Base-by-base conservation (phyloP, 2,888 invertebrate species). In the Imbricaverruca yamaguchii region DNA sequence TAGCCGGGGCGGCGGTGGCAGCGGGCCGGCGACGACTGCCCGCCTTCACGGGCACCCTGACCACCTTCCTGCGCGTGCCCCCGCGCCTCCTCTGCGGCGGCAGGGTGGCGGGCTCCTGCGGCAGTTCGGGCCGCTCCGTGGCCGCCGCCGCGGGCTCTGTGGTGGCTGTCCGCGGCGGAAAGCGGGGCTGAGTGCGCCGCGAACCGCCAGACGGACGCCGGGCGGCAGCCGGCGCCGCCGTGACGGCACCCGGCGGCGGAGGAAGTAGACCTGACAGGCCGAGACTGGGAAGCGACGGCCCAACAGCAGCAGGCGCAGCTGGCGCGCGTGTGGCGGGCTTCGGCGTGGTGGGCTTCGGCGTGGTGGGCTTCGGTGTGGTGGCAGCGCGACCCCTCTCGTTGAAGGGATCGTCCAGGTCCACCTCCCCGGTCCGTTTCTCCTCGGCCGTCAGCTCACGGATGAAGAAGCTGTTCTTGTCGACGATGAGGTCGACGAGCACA, bases 381-480 rank as follows among this genome's bases (percentile, higher is more conserved):
- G 39, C 39, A 39, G 39, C 39, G 0, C 74, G 15, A 53, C n/a
- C 18, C 57, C 57, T 78, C 78, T 78, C 78, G 12, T 57, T 13
- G 25, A 78, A 78, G 4, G 78, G 78, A 13, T 78, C 78, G n/a
- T n/a, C 57, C 56, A 78, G 23, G 15, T 78, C 57, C 12, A 78
- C 78, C 25, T 23, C 6, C 23, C 78, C 78, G 6, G 56, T 78
- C 13, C 11, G 21, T 23, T 78, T 13, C 78, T 78, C 78, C 25
- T 78, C 78, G 3, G 56, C 57, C 4, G 56, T 78, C n/a, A 78
- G 57, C 57, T 78, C 78, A 12, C 78, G 56, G 57, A 78, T 56
- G 13, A 78, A 57, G 57, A 78, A 78, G 78, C 56, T 57, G 57
- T 78, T 78, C 78, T 78, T n/a, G 57, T 78, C 78, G 23, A 78